phyloP scores from a whole-genome alignment of 2,888 invertebrate genomes.

The Tanytarsus gracilentus region DNA sequence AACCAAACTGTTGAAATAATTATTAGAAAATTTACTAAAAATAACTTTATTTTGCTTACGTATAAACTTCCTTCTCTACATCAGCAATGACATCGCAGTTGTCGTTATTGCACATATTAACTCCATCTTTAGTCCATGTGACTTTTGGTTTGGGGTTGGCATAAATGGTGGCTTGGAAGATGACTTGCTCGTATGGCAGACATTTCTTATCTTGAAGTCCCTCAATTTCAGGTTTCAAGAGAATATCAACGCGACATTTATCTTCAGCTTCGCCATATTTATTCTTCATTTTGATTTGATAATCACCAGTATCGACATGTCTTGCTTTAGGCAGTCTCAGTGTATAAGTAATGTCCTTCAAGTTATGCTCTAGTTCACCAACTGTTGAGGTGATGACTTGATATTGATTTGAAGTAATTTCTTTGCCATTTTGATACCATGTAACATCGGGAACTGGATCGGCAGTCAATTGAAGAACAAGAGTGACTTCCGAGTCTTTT shows the following conservation, averaged over 20 bases:
- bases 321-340: slow-evolving; percentile 64
- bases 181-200: slow-evolving; percentile 67
- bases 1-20: slow-evolving; percentile 52
- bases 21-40: slow-evolving; percentile 31
- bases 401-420: slow-evolving; percentile 51
- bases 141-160: slow-evolving; percentile 87
- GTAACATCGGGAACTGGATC: slow-evolving; percentile 81
- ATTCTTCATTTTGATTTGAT: slow-evolving; percentile 70
- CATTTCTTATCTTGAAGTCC: slow-evolving; percentile 63
- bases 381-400: slow-evolving; percentile 48
- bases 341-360: slow-evolving; percentile 73
- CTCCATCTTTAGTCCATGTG: slow-evolving; percentile 55
- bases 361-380: slow-evolving; percentile 60
- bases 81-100: slow-evolving; percentile 44
- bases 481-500: slow-evolving; percentile 56
- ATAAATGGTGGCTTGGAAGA: slow-evolving; percentile 70
- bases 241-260: slow-evolving; percentile 66
- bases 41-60: slow-evolving; percentile 35
- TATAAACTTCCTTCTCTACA: slow-evolving; percentile 41
- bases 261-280: slow-evolving; percentile 68
- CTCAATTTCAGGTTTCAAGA: slow-evolving; percentile 69
- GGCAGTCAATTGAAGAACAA: slow-evolving; percentile 70
- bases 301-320: slow-evolving; percentile 71
- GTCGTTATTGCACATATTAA: slow-evolving; percentile 42
- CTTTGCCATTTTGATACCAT: slow-evolving; percentile 71